A percentile compares a stretch with the other conserved stretches of the same genome.
Conservation (phyloP, 2,113 vertebrate genomes). For the Psephotus haematonotus region DNA sequence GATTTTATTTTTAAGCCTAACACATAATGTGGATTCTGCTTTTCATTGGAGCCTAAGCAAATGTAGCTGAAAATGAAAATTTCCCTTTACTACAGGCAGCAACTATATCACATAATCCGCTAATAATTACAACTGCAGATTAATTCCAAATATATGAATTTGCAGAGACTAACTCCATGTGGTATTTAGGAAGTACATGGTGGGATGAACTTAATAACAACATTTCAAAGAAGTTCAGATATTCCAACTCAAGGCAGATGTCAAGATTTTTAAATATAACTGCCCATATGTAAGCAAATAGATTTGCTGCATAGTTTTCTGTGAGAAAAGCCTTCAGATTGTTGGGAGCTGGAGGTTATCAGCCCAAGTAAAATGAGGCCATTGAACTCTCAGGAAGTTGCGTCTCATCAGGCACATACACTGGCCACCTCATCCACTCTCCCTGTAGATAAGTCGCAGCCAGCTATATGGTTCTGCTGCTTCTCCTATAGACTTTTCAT, state of each 20-base stretch:
- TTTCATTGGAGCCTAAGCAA: constrained; percentile 60
- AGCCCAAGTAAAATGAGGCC: neutral
- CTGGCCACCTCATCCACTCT: neutral
- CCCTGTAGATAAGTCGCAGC: neutral
- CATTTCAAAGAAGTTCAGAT: constrained; percentile 32
- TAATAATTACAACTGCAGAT: constrained; percentile 64
- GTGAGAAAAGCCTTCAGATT: neutral
- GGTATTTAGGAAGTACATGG: constrained; percentile 12
- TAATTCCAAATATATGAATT: constrained; percentile 42
- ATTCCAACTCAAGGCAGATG: neutral
- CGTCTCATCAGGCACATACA: neutral
- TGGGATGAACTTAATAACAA: neutral
- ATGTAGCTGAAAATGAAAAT: constrained; percentile 69
- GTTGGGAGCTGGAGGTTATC: neutral
- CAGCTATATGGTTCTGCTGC: neutral
- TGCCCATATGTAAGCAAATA: neutral
- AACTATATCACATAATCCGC: constrained; percentile 60
- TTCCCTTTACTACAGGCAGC: constrained; percentile 30
- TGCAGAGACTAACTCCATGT: neutral
- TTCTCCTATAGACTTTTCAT: neutral
- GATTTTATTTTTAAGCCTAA: constrained; percentile 46
- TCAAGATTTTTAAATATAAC: constrained; percentile 28
- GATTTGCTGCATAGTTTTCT: neutral
- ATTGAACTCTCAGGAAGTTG: neutral
- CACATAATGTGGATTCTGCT: constrained; percentile 43